Percentiles rank a stretch among this genome's conserved stretches.
phyloP scores from a whole-genome alignment of 2,888 invertebrate species.

The Cacoxenus indagator region DNA sequence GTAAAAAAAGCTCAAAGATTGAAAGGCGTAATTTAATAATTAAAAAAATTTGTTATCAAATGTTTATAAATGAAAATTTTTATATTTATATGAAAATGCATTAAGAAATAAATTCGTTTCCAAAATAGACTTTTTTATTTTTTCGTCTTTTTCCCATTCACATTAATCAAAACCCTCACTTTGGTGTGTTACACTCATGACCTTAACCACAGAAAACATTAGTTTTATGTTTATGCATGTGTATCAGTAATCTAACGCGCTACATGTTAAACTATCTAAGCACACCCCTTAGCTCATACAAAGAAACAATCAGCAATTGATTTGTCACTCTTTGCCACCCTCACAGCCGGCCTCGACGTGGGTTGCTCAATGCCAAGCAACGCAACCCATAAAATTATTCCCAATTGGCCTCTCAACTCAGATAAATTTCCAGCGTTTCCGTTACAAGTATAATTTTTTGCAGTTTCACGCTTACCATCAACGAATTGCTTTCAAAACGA shows the following conservation, averaged over 20 bases:
- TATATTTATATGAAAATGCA: too few species aligned
- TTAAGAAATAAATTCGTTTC: too few species aligned
- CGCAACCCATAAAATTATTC: neutral
- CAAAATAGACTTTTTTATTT: too few species aligned
- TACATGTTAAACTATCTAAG: neutral
- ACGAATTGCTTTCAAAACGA: neutral
- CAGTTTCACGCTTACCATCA: neutral
- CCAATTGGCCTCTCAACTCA: neutral
- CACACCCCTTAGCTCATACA: neutral
- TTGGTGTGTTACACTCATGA: too few species aligned
- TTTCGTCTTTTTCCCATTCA: too few species aligned
- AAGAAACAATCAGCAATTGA: neutral
- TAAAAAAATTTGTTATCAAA: too few species aligned
- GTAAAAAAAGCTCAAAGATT: too few species aligned
- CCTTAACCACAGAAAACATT: slow-evolving; percentile 7
- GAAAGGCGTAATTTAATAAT: too few species aligned
- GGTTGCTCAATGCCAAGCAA: neutral
- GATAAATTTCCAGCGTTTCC: slow-evolving; percentile 38
- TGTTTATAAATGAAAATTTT: too few species aligned
- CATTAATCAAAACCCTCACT: too few species aligned
- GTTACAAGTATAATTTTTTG: slow-evolving; percentile 42
- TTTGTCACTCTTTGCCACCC: slow-evolving; percentile 14
- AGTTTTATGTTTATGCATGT: slow-evolving; percentile 17
- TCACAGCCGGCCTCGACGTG: neutral
- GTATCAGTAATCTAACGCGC: slow-evolving; percentile 9